Evolutionary conservation across 2,113 vertebrate genomes (phyloP).

Genomic region (Pituophis catenifer): DNA sequence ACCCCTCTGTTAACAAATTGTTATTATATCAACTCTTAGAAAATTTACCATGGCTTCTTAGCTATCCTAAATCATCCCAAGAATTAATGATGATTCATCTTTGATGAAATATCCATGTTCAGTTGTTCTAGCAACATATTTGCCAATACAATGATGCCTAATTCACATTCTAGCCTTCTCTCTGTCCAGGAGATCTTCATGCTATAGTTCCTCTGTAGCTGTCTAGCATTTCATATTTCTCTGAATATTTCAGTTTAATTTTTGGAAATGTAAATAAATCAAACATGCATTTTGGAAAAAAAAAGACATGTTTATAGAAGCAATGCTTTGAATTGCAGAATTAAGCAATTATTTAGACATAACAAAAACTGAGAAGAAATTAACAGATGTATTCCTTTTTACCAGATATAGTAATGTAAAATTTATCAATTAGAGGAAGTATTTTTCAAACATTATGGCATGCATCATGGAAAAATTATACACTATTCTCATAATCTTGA

Average conservation of each 20-base stretch:
- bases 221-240: neutral
- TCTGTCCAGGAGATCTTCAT: neutral
- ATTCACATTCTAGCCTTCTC: neutral
- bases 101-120: neutral
- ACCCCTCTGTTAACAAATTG: neutral
- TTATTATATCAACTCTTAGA: neutral
- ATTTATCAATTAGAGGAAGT: neutral
- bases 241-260: neutral
- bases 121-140: neutral
- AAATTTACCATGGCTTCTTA: neutral
- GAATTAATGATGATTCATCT: neutral
- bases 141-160: neutral
- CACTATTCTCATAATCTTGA: neutral
- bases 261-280: neutral
- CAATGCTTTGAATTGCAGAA: neutral
- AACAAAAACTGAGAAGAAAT: neutral
- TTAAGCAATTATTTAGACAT: neutral
- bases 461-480: neutral
- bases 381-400: neutral
- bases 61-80: neutral
- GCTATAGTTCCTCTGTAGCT: neutral
- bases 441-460: neutral
- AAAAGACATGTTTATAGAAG: neutral
- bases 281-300: neutral
- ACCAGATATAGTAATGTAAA: neutral